Conservation (phyloP, 35 echinoderm and acorn worm genomes). For the Diadema setosum region DNA sequence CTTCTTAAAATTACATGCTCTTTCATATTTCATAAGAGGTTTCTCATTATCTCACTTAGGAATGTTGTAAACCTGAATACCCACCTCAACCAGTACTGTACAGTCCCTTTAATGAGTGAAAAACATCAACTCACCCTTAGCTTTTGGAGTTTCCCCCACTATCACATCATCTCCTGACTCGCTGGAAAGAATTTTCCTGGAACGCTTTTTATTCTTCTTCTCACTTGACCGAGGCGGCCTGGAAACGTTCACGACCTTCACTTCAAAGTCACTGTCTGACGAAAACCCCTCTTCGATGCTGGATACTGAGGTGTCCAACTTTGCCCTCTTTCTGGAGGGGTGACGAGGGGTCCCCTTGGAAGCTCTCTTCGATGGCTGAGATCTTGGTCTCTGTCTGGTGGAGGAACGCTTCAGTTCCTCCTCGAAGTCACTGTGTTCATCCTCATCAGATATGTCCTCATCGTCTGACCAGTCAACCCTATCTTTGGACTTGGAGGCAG, state of each 20-base stretch:
- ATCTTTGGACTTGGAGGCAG: background rate
- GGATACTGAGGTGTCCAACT: background rate
- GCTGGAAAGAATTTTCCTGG: constrained; percentile 39
- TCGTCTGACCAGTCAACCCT: background rate
- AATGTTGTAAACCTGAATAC: too few relatives aligned
- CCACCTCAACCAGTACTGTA: too few relatives aligned
- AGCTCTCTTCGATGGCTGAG: constrained; percentile 10
- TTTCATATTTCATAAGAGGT: too few relatives aligned
- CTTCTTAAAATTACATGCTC: too few relatives aligned
- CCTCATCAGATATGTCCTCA: background rate
- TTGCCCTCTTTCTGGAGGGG: background rate
- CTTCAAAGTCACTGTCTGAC: constrained; percentile 78
- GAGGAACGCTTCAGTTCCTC: background rate
- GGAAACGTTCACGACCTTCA: constrained; percentile 10
- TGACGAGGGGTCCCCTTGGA: too few relatives aligned
- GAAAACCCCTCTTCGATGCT: background rate
- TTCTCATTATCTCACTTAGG: too few relatives aligned
- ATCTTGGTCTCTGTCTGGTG: background rate
- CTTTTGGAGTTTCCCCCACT: background rate
- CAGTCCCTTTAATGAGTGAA: too few relatives aligned
- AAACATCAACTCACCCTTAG: too few relatives aligned
- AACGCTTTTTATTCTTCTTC: background rate
- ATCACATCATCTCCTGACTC: constrained; percentile 43
- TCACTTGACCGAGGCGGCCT: background rate
- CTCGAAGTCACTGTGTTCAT: constrained; percentile 12